Percentiles rank a stretch among this genome's conserved stretches.
phyloP scores from a whole-genome alignment of 2,113 vertebrate genomes.

The Malurus melanocephalus region DNA sequence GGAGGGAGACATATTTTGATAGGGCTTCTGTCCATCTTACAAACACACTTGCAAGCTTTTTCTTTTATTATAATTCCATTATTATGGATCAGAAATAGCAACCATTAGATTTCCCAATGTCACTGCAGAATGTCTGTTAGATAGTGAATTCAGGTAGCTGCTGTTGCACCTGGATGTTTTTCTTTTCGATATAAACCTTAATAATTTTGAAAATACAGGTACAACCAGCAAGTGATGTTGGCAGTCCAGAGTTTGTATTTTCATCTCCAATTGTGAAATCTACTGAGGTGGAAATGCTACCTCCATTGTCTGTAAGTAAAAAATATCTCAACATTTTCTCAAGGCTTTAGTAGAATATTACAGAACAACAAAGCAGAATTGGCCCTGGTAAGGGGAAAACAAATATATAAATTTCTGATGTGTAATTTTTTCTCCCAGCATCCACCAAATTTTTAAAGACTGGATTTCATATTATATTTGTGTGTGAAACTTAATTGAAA shows the following conservation, averaged over 20 bases:
- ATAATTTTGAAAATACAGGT: constrained; percentile 66
- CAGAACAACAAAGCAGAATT: background rate
- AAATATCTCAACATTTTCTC: background rate
- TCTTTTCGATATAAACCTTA: background rate
- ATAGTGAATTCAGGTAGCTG: background rate
- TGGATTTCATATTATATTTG: background rate
- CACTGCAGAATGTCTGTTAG: background rate
- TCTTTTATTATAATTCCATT: background rate
- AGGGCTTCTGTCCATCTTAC: background rate
- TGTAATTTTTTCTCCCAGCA: background rate
- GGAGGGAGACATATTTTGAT: background rate
- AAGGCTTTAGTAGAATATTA: background rate
- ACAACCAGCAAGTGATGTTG: constrained; percentile 62
- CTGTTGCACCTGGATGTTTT: background rate
- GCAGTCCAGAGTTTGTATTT: constrained; percentile 86
- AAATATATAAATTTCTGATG: background rate
- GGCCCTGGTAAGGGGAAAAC: background rate
- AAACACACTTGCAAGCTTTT: background rate
- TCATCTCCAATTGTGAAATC: constrained; percentile 96
- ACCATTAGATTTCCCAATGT: background rate
- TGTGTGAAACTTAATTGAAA: background rate
- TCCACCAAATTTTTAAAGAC: background rate
- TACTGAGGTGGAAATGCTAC: constrained; percentile 84
- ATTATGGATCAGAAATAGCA: background rate
- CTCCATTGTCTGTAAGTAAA: constrained; percentile 86